phyloP scores from a whole-genome alignment of 2,113 vertebrate species.

The Chloroceryle aenea region DNA sequence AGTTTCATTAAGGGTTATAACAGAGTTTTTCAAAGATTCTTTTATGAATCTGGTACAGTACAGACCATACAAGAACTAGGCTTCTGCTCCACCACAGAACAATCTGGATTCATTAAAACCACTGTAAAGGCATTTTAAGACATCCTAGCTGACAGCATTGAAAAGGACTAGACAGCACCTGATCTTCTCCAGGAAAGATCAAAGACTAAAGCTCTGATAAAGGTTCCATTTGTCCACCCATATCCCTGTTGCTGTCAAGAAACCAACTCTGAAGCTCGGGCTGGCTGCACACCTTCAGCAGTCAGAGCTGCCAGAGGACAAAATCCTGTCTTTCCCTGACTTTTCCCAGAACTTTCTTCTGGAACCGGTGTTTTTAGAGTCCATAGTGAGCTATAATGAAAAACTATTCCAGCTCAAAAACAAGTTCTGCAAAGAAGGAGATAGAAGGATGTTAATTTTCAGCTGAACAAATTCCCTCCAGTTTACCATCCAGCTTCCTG shows the following conservation, averaged over 20 bases:
- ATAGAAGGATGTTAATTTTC: not conserved
- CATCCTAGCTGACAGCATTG: not conserved
- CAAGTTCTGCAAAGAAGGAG: not conserved
- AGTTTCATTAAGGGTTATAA: not conserved
- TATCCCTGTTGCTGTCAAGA: not conserved
- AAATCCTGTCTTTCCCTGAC: not conserved
- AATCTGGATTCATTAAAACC: not conserved
- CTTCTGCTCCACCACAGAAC: not conserved
- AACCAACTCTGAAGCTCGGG: not conserved
- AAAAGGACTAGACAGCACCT: not conserved
- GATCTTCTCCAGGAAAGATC: not conserved
- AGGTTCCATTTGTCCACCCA: not conserved
- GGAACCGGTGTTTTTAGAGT: not conserved
- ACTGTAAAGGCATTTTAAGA: not conserved
- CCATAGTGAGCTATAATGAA: not conserved
- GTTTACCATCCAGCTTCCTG: fast-evolving
- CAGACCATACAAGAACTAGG: not conserved
- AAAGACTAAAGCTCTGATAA: not conserved
- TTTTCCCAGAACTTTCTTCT: not conserved
- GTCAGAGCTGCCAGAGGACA: not conserved
- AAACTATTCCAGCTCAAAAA: not conserved
- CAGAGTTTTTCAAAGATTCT: not conserved
- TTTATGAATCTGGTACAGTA: not conserved
- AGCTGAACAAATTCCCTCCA: not conserved
- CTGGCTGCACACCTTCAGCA: not conserved